A percentile compares a stretch with the other conserved stretches of the same genome.
Conservation (phyloP, 2,888 invertebrate genomes). For the Alitta virens region DNA sequence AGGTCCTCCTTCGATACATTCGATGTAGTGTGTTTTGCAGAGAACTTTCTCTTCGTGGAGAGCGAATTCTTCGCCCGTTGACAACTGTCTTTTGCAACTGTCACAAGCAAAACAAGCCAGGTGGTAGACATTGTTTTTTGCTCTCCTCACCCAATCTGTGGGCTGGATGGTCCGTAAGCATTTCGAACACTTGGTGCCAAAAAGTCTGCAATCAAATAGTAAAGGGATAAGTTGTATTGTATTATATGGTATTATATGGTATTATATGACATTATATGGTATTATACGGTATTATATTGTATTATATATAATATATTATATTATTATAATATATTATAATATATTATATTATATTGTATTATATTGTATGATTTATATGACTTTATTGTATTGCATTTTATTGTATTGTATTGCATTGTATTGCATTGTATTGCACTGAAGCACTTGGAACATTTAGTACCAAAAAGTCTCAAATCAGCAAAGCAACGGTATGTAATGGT, state of each 20-base stretch:
- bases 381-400: too few species aligned
- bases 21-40: slow-evolving; percentile 96
- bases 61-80: slow-evolving; percentile 89
- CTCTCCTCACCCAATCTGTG: slow-evolving; percentile 96
- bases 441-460: slow-evolving; percentile 95
- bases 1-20: slow-evolving; percentile 82
- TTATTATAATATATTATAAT: too few species aligned
- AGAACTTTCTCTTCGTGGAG: slow-evolving; percentile 90
- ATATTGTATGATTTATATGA: too few species aligned
- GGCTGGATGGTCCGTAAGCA: slow-evolving; percentile 90
- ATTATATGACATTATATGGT: too few species aligned
- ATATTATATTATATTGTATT: too few species aligned
- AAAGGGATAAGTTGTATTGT: too few species aligned
- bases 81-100: slow-evolving; percentile 62
- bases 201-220: slow-evolving; percentile 68
- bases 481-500: too few species aligned
- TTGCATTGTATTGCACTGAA: slow-evolving; percentile 86
- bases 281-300: too few species aligned
- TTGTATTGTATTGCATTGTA: too few species aligned
- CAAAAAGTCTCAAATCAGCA: slow-evolving; percentile 76
- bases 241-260: too few species aligned
- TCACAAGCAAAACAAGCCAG: slow-evolving; percentile 98
- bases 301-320: too few species aligned
- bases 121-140: slow-evolving; percentile 87
- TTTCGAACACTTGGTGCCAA: slow-evolving; percentile 94